Base-by-base conservation (phyloP, 2,797 vertebrate genomes). In the Takifugu ocellatus region DNA sequence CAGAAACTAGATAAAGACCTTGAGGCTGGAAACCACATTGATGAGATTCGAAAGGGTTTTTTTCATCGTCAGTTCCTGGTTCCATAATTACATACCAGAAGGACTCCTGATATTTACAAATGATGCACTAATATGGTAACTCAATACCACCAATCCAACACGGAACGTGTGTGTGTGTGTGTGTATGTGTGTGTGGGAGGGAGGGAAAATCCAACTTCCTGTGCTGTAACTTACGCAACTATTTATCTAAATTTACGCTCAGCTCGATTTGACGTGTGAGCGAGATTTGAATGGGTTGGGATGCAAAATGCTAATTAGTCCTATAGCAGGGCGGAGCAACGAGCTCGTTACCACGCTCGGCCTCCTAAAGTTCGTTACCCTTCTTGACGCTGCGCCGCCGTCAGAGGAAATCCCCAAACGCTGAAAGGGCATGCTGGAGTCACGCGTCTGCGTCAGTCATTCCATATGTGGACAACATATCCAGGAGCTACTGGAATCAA, bases 221-320 rank as follows among this genome's bases (percentile, higher is more conserved):
- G n/a, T 15, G 6, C n/a, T 44, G 14, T 7, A 21, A 9, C 44
- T 67, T 66, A 66, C 74, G 76, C 78, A 88, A 87, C 88, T 87
- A 82, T 84, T 87, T 85, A 87, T 88, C 79, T 51, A 68, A 75
- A 83, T 86, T 82, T 73, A 86, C 69, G 75, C 74, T 76, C 66
- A 61, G 71, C 67, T 82, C 87, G 67, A 84, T 89, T 88, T 77
- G 78, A 89, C 74, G 74, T 83, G 83, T 70, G 63, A 76, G 77
- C 50, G 54, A 24, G 78, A 81, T 78, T 77, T 81, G 68, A 85
- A 87, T 64, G 72, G 78, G 75, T 87, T 77, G 61, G 74, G 85
- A 88, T 85, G 81, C 86, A 85, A 88, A 90, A 87, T 84, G 85
- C 79, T 87, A 88, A 91, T 92, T 88, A 89, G 72, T 84, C 74